Base-by-base conservation (phyloP, 2,797 vertebrate species). In the Linurgus olivaceus region DNA sequence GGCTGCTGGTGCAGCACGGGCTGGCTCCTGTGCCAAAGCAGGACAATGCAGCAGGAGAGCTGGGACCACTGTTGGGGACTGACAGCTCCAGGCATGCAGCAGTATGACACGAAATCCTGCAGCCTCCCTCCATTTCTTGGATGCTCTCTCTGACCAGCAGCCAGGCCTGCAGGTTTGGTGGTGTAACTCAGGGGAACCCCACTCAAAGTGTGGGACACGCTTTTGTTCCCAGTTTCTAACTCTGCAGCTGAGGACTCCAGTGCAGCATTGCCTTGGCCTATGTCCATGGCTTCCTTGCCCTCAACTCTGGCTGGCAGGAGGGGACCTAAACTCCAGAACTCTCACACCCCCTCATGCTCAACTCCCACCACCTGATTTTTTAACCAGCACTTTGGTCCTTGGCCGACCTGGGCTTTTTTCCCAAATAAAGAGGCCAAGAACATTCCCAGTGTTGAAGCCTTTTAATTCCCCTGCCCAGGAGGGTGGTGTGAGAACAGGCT, bases 391-490 rank as follows among this genome's bases (percentile, higher is more conserved):
- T 96, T 78, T 79, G 42, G 26, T 71, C 57, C 3, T 6, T 25
- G 37, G 48, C 37, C 0, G 0, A 7, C 33, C 4, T 33, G 51
- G 71, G 70, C n/a, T 88, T 94, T 77, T 92, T 44, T 59, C 65
- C 31, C 58, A 42, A 96, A 96, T 97, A 97, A 96, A 97, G 54
- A 62, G 42, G 51, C 42, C 73, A 40, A 54, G 47, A 83, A 44
- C 26, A 14, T 18, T 33, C 9, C 33, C 40, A 25, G 40, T 3
- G 7, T 16, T 37, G 26, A 77, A 85, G 75, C 29, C 26, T 90
- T 79, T 82, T n/a, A 7, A 19, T 85, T 61, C 63, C 29, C 44
- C 31, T 17, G 9, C 13, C 47, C 21, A 1, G 59, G 63, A 71
- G 17, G n/a, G 51, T 4, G 4, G 9, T 5, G 7, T 86, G 59